phyloP scores from a whole-genome alignment of 2,888 invertebrate species.

The Oscheius sp. region DNA sequence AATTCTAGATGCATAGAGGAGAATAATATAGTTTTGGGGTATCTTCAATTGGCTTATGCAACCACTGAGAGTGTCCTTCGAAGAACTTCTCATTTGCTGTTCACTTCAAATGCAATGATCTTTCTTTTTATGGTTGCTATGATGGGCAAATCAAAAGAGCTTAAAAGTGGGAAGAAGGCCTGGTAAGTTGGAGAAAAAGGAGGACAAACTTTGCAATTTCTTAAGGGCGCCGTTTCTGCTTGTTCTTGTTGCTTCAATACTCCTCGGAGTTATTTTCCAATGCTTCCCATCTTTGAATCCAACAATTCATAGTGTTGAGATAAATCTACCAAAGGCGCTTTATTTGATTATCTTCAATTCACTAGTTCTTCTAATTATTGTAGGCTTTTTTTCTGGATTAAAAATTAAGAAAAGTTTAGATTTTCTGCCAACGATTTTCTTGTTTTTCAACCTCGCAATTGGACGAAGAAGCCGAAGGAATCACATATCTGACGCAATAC shows the following conservation, averaged over 20 bases:
- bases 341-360: background rate
- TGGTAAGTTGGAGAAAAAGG: background rate
- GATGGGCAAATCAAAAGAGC: constrained; percentile 1
- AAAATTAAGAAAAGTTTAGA: background rate
- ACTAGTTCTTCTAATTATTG: background rate
- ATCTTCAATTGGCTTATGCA: background rate
- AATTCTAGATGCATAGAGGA: constrained; percentile 7
- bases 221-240: background rate
- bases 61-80: background rate
- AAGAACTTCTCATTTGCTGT: background rate
- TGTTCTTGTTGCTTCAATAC: background rate
- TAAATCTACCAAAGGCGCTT: background rate
- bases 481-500: background rate
- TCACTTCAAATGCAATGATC: background rate
- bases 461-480: background rate
- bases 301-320: background rate
- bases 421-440: constrained; percentile 16
- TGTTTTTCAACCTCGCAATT: background rate
- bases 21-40: background rate
- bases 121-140: background rate
- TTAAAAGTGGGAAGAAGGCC: background rate
- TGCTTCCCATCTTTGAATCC: background rate
- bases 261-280: background rate
- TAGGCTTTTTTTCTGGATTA: background rate
- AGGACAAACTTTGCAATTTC: background rate